A percentile compares a stretch with the other conserved stretches of the same genome.
phyloP scores from a whole-genome alignment of 2,113 vertebrate genomes.

The Megalops atlanticus region DNA sequence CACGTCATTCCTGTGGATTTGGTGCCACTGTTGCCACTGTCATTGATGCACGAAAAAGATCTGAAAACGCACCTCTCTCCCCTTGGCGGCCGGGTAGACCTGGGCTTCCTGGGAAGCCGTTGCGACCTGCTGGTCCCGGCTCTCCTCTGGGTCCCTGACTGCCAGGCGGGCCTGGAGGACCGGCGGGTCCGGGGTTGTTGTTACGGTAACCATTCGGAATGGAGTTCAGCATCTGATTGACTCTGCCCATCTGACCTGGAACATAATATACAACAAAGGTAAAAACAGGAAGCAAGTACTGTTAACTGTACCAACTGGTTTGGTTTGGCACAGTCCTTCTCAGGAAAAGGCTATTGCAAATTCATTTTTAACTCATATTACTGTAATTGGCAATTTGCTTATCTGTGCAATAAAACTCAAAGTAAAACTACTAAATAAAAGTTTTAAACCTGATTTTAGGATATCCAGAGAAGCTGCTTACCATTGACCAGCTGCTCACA shows the following conservation, averaged over 20 bases:
- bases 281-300: not conserved
- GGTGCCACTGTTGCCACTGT: not conserved
- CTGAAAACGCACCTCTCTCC: constrained; percentile 80
- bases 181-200: constrained; percentile 85
- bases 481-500: constrained; percentile 92
- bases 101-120: constrained; percentile 87
- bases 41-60: not conserved
- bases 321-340: not conserved
- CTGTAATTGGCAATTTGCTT: not conserved
- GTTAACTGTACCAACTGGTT: not conserved
- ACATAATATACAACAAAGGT: constrained; percentile 23
- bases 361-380: not conserved
- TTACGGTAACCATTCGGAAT: constrained; percentile 87
- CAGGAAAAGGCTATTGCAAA: not conserved
- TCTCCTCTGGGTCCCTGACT: constrained; percentile 83
- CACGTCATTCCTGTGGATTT: too few relatives aligned
- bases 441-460: not conserved
- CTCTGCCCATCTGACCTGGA: constrained; percentile 90
- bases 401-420: too few relatives aligned
- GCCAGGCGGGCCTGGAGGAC: constrained; percentile 81
- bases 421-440: not conserved
- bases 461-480: constrained; percentile 56
- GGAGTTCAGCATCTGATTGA: constrained; percentile 91
- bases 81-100: constrained; percentile 85
- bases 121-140: constrained; percentile 80